A percentile compares a stretch with the other conserved stretches of the same genome.
phyloP scores from a whole-genome alignment of 2,888 invertebrate genomes.

The Bedellia somnulentella region DNA sequence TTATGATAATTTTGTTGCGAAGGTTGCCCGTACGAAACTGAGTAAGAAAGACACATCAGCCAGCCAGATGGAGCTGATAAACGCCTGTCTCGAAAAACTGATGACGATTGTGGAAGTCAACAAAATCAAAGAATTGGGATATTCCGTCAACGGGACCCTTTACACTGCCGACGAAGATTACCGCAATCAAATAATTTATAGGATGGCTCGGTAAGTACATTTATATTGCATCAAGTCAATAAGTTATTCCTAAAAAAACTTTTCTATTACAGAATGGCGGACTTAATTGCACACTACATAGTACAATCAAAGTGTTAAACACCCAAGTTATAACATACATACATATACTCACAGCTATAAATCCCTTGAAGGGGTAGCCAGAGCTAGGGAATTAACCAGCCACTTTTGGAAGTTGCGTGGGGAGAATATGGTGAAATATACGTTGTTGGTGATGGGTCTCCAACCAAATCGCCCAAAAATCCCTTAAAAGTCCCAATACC shows the following conservation, averaged over 20 bases:
- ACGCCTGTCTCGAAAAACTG: conserved; percentile 26
- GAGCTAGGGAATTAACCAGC: no score
- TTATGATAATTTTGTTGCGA: conserved; percentile 1
- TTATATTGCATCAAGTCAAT: no score
- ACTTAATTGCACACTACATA: no score
- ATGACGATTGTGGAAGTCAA: conserved; percentile 32
- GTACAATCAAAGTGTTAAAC: no score
- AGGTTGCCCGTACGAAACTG: conserved; percentile 33
- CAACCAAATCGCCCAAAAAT: no score
- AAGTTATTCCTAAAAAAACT: neutral
- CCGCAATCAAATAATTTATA: conserved; percentile 25
- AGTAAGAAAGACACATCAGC: conserved; percentile 18
- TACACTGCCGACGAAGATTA: conserved; percentile 38
- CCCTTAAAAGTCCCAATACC: no score
- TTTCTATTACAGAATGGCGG: neutral
- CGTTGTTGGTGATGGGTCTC: no score
- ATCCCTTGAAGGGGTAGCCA: no score
- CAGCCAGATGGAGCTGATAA: conserved; percentile 26
- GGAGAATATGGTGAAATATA: no score
- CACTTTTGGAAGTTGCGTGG: no score
- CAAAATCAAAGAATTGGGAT: conserved; percentile 20
- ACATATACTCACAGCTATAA: no score
- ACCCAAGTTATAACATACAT: no score
- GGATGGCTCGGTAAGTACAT: conserved; percentile 27
- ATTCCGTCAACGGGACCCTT: conserved; percentile 27